These are phyloP conservation scores for Oncorhynchus masou DNA, from an alignment of 2,113 vertebrate species.

Conservation along the genomic window DNA sequence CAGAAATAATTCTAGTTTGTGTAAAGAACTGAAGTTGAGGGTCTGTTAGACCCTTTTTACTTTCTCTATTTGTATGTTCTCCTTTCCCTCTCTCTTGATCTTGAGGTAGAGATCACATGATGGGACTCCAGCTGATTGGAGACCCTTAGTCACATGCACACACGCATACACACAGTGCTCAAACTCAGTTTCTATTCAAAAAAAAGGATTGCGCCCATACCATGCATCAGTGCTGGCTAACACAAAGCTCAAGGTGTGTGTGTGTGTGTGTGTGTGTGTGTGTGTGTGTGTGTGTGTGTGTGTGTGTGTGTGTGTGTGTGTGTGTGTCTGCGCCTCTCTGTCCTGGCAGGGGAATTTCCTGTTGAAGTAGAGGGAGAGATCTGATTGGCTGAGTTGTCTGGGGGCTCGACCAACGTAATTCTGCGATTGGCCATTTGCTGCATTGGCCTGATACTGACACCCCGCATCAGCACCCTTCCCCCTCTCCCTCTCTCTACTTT, in stretches of 20 bases:
- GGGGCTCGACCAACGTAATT: conserved; percentile 4
- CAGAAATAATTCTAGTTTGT: too few species aligned
- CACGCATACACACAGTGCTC: not conserved
- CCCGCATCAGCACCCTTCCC: not conserved
- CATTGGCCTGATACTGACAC: conserved; percentile 3
- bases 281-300: not conserved
- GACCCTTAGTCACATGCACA: not conserved
- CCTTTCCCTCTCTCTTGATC: too few species aligned
- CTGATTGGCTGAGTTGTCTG: not conserved
- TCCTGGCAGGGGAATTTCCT: conserved; percentile 1
- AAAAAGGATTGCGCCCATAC: not conserved
- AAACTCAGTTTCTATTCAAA: too few species aligned
- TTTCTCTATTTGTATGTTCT: too few species aligned
- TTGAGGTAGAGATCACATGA: not conserved
- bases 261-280: not conserved
- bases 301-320: too few species aligned
- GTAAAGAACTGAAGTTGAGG: too few species aligned
- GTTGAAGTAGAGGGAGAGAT: not conserved
- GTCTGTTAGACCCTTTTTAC: too few species aligned
- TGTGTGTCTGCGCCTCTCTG: not conserved
- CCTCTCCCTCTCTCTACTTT: not conserved
- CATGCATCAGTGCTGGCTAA: not conserved
- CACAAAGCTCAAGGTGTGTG: not conserved
- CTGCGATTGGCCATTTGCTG: conserved; percentile 1
- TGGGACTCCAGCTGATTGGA: not conserved